Evolutionary conservation across 92 coral and sea anemone species (phyloP), one percentile per base, ranked within the genome.

Genomic region (Montipora capitata): DNA sequence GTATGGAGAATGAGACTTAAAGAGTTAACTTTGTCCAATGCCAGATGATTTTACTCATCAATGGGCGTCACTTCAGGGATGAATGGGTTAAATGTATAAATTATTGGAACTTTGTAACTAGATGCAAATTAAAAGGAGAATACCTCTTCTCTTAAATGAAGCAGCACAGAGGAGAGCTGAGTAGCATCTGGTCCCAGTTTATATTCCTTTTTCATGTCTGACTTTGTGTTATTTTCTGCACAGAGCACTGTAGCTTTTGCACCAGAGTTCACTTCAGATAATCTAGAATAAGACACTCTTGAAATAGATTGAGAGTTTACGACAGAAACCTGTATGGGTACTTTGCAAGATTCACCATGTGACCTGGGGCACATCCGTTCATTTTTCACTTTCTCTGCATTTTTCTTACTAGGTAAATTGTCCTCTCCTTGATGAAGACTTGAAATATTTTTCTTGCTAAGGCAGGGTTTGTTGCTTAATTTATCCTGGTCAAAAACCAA

Each of bases 61-160:
- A 27, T 27, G 35, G 35, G 2, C 2, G 35, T 27, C 35, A 27
- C 35, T 27, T 27, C 35, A 27, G 35, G 35, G 35, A 27, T 27
- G 35, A 27, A 27, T 2, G 0, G 35, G 35, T 27, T 27, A 27
- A 27, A 27, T 27, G 35, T 10, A 48, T 5, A 5, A 48, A 27
- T 10, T 48, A 10, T 48, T 48, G 52, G 52, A 48, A 5, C 52
- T 27, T 27, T 48, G 10, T 10, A 48, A 48, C 52, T 48, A 48
- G 52, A 48, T 44, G 6, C 1, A 10, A 66, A 40, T 5, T 5
- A 48, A 5, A 5, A 5, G 10, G 6, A 1, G 7, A 70, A 39
- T 51, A 95, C 99, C 98, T 95, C 98, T 56, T 97, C 97, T 49
- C 98, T 83, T 4, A 97, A 87, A 40, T 81, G 74, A 40, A 94